phyloP scores from a whole-genome alignment of 1,140 invertebrate genomes.

The Meloidogyne chitwoodi region DNA sequence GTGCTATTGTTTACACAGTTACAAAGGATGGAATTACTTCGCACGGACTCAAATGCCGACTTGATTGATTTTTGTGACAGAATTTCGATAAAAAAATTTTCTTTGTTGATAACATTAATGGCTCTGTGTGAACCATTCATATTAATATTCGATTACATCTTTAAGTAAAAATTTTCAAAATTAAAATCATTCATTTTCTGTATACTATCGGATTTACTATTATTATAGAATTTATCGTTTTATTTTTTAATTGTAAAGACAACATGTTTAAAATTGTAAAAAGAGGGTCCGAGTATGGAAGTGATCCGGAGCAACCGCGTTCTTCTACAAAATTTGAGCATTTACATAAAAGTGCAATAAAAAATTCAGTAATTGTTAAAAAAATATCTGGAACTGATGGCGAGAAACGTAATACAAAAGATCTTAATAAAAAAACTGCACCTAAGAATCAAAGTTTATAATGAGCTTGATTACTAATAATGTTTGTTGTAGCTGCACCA shows the following conservation, averaged over 20 bases:
- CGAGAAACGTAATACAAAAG: neutral
- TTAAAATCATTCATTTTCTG: neutral
- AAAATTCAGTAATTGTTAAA: neutral
- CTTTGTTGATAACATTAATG: neutral
- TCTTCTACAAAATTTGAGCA: neutral
- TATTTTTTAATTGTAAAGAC: neutral
- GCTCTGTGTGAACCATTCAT: neutral
- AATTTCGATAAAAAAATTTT: conserved; percentile 10
- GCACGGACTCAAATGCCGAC: conserved; percentile 55
- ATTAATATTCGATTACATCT: neutral
- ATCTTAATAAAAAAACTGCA: neutral
- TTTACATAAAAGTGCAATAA: neutral
- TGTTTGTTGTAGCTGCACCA: neutral
- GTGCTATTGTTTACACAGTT: conserved; percentile 89
- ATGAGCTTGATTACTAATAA: neutral
- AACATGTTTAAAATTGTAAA: neutral
- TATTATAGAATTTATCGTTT: neutral
- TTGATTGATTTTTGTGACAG: conserved; percentile 43
- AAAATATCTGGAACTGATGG: neutral
- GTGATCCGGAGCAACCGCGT: neutral
- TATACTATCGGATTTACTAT: neutral
- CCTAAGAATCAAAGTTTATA: neutral
- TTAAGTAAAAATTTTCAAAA: neutral
- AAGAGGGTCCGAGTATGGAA: neutral
- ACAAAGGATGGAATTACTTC: conserved; percentile 57